Base-by-base conservation (phyloP, 2,888 invertebrate species). In the Folsomia candida region DNA sequence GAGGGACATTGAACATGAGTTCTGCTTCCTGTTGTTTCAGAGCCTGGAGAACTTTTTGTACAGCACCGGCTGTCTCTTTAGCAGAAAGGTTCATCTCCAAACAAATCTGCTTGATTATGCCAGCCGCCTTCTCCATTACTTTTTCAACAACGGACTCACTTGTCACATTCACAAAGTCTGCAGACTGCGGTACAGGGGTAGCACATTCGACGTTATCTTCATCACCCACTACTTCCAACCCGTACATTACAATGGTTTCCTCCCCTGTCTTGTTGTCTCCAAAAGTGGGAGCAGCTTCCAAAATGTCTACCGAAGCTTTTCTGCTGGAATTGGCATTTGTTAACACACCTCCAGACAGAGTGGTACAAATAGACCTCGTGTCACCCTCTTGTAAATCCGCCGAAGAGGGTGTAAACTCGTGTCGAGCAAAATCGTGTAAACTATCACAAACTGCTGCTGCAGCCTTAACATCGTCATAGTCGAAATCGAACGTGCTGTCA, bases 381-480 rank as follows among this genome's bases (percentile, higher is more conserved):
- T 59, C 59, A 20, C 59, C 59, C 4, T 59, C 59, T 18, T 24
- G 24, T 20, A 25, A 24, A n/a, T 59, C 59, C 6, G 25, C 3
- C 6, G 59, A 59, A 6, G 22, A 25, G 14, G 11, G 25, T 22
- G 25, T 18, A 14, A 28, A 3, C 9, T 54, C 65, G 14, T 4
- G 65, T 57, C 27, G 24, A 25, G 54, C 65, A 65, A 65, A 54
- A 3, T 65, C 65, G 18, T 54, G 26, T 27, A 65, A n/a, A 6
- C 9, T 61, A 67, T 67, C 67, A 65, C 59, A 59, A 29, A 67
- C 59, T n/a, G 29, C 59, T 2, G 58, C 67, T 25, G 58, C 67
- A n/a, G 57, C 26, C 47, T 67, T 70, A 1, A 73, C 70, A 47
- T 73, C 70, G 18, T 70, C 70, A 24, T 67, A 58, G 20, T 65